Evolutionary conservation across 37 sponge, comb jelly and placozoan species (phyloP), one percentile per base, ranked within the genome.

Genomic region (Axinella damicornis): DNA sequence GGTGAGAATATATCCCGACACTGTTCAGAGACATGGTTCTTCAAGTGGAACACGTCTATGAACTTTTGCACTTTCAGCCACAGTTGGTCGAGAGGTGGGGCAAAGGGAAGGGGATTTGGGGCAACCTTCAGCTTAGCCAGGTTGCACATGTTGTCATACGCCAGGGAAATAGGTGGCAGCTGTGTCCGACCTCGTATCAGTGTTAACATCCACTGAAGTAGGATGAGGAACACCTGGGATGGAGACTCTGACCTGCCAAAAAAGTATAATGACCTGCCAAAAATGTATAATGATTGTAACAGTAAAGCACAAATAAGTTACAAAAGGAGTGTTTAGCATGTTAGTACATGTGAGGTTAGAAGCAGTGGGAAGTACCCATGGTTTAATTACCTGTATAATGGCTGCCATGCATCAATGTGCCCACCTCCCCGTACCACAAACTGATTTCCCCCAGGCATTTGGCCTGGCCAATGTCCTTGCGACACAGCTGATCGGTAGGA

Each of bases 121-220:
- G 74, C 74, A 83, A 62, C 75, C 20, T 64, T 59, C 34, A 83
- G 32, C 74, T 64, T 76, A 14, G 68, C 85, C 14, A 85, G 27
- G 28, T 85, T 85, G 57, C 85, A 85, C 85, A 75, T 85, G 57
- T 85, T 85, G 77, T 85, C 85, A 66, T 85, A 85, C 20, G 85
- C 85, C 53, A 85, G 30, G 25, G 56, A 25, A 25, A 71, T 57
- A 55, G 55, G 1, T 46, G 46, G 46, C 9, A 46, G 46, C 9
- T 12, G 46, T 12, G 46, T 46, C 6, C 9, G 46, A 31, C 27
- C 74, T 11, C 54, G 46, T 2, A 46, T 13, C 36, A 73, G 54
- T 20, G 53, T 19, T 25, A 73, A 28, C 25, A 73, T 53, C 74
- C 74, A 73, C 54, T 73, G 74, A 2, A 73, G n/a, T 6, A 73